Evolutionary conservation across 2,888 invertebrate genomes (phyloP).

Genomic region (Archips xylosteana): DNA sequence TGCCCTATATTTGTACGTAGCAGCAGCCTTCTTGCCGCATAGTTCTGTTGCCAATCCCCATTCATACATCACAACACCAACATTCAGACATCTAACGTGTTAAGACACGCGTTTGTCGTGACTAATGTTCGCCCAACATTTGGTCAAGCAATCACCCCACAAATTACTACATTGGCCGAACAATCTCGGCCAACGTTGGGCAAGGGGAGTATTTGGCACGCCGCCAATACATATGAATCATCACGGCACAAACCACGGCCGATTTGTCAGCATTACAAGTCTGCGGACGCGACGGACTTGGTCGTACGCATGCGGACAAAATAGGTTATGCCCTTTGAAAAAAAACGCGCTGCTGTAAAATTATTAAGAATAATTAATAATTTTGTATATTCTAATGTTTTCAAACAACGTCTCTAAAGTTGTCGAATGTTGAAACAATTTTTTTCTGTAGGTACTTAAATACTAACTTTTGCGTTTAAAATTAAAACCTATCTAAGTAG

Average conservation of each 20-base stretch:
- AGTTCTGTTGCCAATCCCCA: constrained; percentile 5
- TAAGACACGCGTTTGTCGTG: constrained; percentile 29
- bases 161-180: constrained; percentile 14
- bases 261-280: constrained; percentile 77
- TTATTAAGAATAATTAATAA: too few species aligned
- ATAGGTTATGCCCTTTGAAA: constrained; percentile 7
- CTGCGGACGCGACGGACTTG: constrained; percentile 48
- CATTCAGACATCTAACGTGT: constrained; percentile 30
- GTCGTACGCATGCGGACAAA: constrained; percentile 40
- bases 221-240: constrained; percentile 77
- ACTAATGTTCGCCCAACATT: constrained; percentile 35
- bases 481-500: neutral
- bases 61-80: constrained; percentile 21
- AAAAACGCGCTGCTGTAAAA: neutral
- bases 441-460: neutral
- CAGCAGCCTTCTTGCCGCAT: neutral
- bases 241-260: constrained; percentile 69
- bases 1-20: neutral
- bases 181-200: constrained; percentile 48
- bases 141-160: constrained; percentile 4
- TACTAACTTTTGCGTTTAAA: neutral
- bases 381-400: too few species aligned
- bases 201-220: constrained; percentile 62
- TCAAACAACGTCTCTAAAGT: too few species aligned
- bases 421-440: too few species aligned